Evolutionary conservation across 2,888 invertebrate genomes (phyloP), one percentile per base, ranked within the genome.

Genomic region (Lamellibrachia columna): DNA sequence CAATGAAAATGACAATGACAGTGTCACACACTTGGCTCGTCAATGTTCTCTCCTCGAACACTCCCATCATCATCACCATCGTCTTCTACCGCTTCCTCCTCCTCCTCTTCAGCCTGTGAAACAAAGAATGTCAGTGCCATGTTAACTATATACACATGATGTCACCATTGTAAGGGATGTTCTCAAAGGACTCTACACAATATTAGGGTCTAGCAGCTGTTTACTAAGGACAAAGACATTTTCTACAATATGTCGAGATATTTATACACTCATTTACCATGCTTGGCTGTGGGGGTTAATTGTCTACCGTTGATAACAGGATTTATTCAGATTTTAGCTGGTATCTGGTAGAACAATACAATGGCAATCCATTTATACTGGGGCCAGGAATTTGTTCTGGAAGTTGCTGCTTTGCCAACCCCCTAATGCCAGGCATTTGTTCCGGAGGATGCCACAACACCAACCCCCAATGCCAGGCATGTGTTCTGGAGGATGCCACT

Each of bases 1-100:
- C 15, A 75, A n/a, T 22, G 75, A 75, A 40, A 40, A 40, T 40
- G 40, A 40, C 40, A 40, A 40, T 40, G 40, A 40, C 22, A 11
- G 15, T 22, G 75, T 15, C 22, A 40, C 40, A 1, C n/a, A 53
- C 53, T 53, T 53, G 53, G 40, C 40, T 58, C 91, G 75, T 93
- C 93, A 52, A 93, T 92, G 53, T 91, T 92, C 53, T 92, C 92
- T 55, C 90, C 90, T 15, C 40, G 90, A 11, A 22, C 40, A 90
- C 52, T 91, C 53, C 55, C 53, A 91, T 55, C 55, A 11, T n/a
- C n/a, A n/a, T n/a, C n/a, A n/a, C n/a, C n/a, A n/a, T 95, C 94
- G 28, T 94, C 94, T 58, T 94, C 94, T 58, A 94, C 95, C 53
- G 94, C 94, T 11, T 95, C 94, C n/a, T 95, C 94, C 60, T 94